Evolutionary conservation across 2,888 invertebrate species (phyloP).

Genomic region (Morpho helenor): DNA sequence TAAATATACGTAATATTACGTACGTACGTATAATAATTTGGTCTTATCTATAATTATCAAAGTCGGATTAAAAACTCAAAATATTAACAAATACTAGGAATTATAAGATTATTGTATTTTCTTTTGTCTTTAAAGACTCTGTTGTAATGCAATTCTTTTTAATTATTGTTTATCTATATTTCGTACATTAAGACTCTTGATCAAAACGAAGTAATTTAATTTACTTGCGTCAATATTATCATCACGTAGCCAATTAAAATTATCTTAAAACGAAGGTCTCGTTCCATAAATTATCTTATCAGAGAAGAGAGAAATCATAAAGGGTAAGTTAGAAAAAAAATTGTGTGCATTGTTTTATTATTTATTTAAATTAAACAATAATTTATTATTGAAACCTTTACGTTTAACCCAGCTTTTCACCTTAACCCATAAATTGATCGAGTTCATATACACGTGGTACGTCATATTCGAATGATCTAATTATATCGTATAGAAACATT

Average conservation of each 20-base stretch:
- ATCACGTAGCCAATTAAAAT: conserved; percentile 57
- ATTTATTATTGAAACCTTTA: too few species aligned
- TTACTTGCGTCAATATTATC: conserved; percentile 49
- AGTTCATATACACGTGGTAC: conserved; percentile 20
- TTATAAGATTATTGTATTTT: too few species aligned
- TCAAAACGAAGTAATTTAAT: conserved; percentile 38
- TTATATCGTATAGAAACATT: conserved; percentile 53
- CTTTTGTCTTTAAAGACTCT: too few species aligned
- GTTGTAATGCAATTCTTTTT: too few species aligned
- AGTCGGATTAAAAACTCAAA: too few species aligned
- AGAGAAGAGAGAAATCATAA: conserved; percentile 2
- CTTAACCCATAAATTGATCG: conserved; percentile 15
- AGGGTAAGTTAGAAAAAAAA: background rate
- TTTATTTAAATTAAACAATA: too few species aligned
- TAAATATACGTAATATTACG: too few species aligned
- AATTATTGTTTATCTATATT: too few species aligned
- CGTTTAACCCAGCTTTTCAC: background rate
- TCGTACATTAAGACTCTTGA: background rate
- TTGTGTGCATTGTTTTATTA: background rate
- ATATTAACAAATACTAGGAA: too few species aligned
- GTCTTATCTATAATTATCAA: too few species aligned
- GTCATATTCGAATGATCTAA: conserved; percentile 21
- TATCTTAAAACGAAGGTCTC: conserved; percentile 40
- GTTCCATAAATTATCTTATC: conserved; percentile 41
- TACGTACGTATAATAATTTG: too few species aligned